Evolutionary conservation across 2,113 vertebrate species (phyloP), one percentile per base, ranked within the genome.

Genomic region (Talpa occidentalis): DNA sequence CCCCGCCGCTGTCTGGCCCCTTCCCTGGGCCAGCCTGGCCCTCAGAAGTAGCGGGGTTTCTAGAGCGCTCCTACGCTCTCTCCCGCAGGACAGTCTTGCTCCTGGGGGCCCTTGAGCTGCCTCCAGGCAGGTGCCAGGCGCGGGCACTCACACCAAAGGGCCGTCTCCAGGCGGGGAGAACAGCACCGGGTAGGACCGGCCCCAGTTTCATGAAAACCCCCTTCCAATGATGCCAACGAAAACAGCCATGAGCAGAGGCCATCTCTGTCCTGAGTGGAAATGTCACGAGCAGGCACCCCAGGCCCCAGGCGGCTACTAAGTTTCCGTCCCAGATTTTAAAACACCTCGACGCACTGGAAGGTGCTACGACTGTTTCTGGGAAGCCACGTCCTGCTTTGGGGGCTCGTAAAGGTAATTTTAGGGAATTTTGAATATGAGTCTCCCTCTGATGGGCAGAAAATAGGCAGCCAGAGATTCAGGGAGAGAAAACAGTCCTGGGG

Each of bases 181-280:
- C n/a, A 35, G 21, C 22, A 59, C 9, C 44, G 5, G 74, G 9
- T 3, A n/a, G n/a, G 49, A 73, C n/a, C n/a, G 4, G 19, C 24
- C 30, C 52, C 15, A 6, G 10, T 56, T 28, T 30, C 24, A 26
- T 21, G 21, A 5, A 32, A 56, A 49, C n/a, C 24, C 30, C 66
- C 59, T 77, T 26, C 52, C 21, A 30, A 42, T 0, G 17, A 59
- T 16, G n/a, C 42, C n/a, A 11, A 64, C 21, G 11, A 30, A 52
- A 30, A 0, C 40, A 15, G 44, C 10, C 44, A 8, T 16, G 5
- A 15, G 2, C 0, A 8, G 3, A 35, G 80, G 15, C 37, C 22
- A 21, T 32, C 0, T 3, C 22, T 17, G 30, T 59, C 37, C 22
- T 0, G 4, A 35, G 3, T 0, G 32, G 80, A 42, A 62, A 30